Evolutionary conservation across 1,140 invertebrate genomes (phyloP).

Genomic region (Papilio machaon): DNA sequence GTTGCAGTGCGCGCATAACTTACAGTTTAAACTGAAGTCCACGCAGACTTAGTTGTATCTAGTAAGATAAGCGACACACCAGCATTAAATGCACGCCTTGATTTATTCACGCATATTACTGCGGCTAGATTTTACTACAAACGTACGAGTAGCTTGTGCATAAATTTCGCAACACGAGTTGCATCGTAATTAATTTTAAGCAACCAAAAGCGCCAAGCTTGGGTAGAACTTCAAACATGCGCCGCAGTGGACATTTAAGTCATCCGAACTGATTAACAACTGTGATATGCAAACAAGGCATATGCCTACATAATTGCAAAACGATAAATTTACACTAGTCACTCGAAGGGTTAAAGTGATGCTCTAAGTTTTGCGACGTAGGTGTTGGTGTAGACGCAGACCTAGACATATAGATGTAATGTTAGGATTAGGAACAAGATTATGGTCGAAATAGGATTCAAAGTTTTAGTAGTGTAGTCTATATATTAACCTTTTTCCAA

Average conservation of each 20-base stretch:
- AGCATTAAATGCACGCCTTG: slow-evolving; percentile 35
- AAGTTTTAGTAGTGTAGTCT: not conserved
- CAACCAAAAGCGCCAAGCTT: slow-evolving; percentile 22
- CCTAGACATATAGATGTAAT: not conserved
- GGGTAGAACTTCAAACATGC: not conserved
- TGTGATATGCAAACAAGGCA: not conserved
- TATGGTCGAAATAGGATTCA: not conserved
- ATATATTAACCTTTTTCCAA: slow-evolving; percentile 27
- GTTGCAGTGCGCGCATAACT: slow-evolving; percentile 37
- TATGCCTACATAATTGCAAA: not conserved
- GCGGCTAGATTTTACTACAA: slow-evolving; percentile 36
- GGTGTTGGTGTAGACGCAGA: too few species aligned
- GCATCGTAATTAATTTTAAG: slow-evolving; percentile 32
- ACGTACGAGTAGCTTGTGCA: slow-evolving; percentile 23
- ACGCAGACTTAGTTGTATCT: slow-evolving; percentile 37
- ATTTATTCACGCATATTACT: slow-evolving; percentile 35
- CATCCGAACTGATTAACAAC: slow-evolving; percentile 1
- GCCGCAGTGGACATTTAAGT: slow-evolving; percentile 9
- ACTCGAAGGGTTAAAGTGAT: not conserved
- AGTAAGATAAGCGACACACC: slow-evolving; percentile 36
- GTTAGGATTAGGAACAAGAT: not conserved
- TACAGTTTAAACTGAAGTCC: slow-evolving; percentile 37
- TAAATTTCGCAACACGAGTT: slow-evolving; percentile 25
- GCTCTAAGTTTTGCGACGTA: too few species aligned
- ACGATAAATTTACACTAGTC: not conserved